Evolutionary conservation across 2,113 vertebrate species (phyloP).

Genomic region (Glaucidium brasilianum): DNA sequence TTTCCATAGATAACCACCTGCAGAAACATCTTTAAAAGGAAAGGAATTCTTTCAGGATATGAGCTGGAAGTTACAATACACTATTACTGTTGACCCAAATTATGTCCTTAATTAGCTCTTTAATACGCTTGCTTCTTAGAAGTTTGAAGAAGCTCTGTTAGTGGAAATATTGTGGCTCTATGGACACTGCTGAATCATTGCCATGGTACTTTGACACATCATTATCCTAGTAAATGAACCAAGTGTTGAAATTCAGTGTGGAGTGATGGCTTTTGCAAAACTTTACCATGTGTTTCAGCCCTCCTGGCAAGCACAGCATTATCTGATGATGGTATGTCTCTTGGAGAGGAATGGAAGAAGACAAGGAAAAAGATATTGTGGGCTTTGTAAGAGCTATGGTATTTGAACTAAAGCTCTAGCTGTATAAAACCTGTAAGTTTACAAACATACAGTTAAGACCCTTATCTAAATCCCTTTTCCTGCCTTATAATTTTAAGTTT

Average conservation of each 20-base stretch:
- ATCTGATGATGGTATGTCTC: slow-evolving; percentile 13
- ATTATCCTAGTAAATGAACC: not conserved
- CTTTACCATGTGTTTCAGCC: not conserved
- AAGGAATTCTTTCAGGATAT: not conserved
- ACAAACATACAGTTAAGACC: slow-evolving; percentile 78
- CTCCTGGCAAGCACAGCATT: not conserved
- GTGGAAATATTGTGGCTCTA: not conserved
- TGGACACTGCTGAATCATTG: not conserved
- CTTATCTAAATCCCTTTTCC: slow-evolving; percentile 81
- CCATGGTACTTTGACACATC: not conserved
- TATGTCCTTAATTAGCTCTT: not conserved
- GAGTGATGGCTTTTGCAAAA: slow-evolving; percentile 20
- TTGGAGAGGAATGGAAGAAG: slow-evolving; percentile 1
- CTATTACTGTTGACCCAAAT: not conserved
- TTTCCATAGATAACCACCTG: not conserved
- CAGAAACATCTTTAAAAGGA: not conserved
- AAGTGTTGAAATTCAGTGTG: not conserved
- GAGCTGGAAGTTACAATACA: not conserved
- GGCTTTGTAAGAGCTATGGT: slow-evolving; percentile 7
- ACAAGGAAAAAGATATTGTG: slow-evolving; percentile 21
- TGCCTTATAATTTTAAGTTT: slow-evolving; percentile 86
- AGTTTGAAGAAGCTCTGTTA: not conserved
- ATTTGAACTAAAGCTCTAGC: slow-evolving; percentile 75
- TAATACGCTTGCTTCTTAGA: not conserved
- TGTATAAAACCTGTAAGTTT: slow-evolving; percentile 75